These are phyloP conservation scores for Acanthosepion lycidas DNA, from an alignment of 2,888 invertebrate species.

Conservation along the genomic window DNA sequence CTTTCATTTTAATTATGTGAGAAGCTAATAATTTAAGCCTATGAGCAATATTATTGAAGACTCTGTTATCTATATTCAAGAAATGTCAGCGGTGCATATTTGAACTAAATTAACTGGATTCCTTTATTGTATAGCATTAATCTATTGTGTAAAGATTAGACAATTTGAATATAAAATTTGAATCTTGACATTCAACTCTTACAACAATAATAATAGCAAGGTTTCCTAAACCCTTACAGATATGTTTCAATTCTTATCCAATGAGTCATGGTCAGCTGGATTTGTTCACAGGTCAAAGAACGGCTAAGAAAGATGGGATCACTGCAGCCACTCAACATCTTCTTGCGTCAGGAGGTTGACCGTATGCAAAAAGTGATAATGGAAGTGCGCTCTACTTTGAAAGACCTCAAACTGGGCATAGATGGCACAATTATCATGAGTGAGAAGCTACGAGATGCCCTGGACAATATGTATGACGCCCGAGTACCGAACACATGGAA, in stretches of 20 bases:
- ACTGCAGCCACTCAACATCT: constrained; percentile 95
- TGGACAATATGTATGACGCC: constrained; percentile 98
- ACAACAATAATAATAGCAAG: too few species aligned
- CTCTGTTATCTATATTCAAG: too few species aligned
- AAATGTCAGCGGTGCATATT: too few species aligned
- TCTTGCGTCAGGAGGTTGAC: constrained; percentile 84
- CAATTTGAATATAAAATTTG: too few species aligned
- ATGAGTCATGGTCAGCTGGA: background rate
- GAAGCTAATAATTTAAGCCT: too few species aligned
- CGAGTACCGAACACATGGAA: constrained; percentile 93
- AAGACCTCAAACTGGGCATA: constrained; percentile 93
- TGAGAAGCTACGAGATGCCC: constrained; percentile 87
- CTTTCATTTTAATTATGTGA: too few species aligned
- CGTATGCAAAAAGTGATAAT: constrained; percentile 91
- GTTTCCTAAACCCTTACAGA: background rate
- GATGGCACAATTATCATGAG: constrained; percentile 99
- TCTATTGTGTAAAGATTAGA: too few species aligned
- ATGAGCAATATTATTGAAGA: too few species aligned
- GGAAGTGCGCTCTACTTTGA: constrained; percentile 85
- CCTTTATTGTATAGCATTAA: too few species aligned
- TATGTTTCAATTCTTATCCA: background rate
- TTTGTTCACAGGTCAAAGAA: constrained; percentile 78
- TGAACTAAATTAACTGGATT: too few species aligned
- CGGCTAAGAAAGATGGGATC: constrained; percentile 92
- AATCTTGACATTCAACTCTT: too few species aligned